Base-by-base conservation (phyloP, 2,113 vertebrate genomes). In the Brachirus orientalis region DNA sequence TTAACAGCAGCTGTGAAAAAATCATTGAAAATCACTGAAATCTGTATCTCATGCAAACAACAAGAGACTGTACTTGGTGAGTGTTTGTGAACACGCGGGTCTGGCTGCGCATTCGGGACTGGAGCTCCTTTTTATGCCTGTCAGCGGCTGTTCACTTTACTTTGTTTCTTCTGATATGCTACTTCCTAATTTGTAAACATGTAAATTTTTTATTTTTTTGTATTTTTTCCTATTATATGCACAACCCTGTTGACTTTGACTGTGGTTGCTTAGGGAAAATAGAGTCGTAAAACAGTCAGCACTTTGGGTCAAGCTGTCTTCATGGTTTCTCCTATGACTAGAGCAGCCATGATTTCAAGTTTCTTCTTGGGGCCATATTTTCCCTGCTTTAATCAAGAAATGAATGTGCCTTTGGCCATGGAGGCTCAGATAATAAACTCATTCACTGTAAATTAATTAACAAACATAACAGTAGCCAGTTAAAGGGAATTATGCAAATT, bases 381-480 rank as follows among this genome's bases (percentile, higher is more conserved):
- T 68, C 65, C 22, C 43, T 33, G 35, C 47, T 69, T 73, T 55
- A 74, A 68, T 67, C 12, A 33, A 35, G 4, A 67, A 79, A 72
- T 73, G 3, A 75, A 78, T 63, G 65, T n/a, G 40, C 37, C 50
- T 75, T 70, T 53, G 43, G 66, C 69, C 67, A 43, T 1, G 6
- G 19, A 83, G 38, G 56, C 63, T 40, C 58, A 51, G 62, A 80
- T 80, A 74, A 80, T 80, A 56, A 73, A 44, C 51, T 78, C 18
- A 68, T 77, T 73, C 41, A 54, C 41, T 45, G 38, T 59, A 78
- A 75, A 57, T 79, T 73, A 72, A 80, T 82, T 75, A 84, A 63
- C 52, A 79, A 62, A 80, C 67, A 59, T 44, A 59, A 75, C 57
- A 77, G 57, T 18, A 56, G 3, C 63, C 56, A 57, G 43, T 81